A percentile compares a stretch with the other conserved stretches of the same genome.
Evolutionary conservation across 2,113 vertebrate genomes (phyloP).

Genomic region (Callionymus lyra): DNA sequence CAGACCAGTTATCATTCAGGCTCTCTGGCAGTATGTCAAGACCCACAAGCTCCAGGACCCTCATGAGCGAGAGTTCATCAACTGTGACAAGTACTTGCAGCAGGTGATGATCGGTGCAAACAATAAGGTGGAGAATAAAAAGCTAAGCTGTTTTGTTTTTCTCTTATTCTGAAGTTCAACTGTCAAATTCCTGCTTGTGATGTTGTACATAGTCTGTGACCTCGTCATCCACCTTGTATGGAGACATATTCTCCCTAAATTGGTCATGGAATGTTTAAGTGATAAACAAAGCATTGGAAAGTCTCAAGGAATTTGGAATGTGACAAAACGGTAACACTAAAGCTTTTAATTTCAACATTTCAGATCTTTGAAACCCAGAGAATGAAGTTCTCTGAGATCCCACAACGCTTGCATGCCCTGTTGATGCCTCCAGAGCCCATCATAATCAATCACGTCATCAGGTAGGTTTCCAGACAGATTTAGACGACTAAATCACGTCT

Average conservation of each 20-base stretch:
- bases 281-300: constrained; percentile 20
- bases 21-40: constrained; percentile 98
- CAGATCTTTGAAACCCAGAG: constrained; percentile 96
- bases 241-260: constrained; percentile 6
- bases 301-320: neutral
- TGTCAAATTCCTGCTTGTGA: constrained; percentile 3
- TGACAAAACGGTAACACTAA: neutral
- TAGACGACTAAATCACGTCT: too few relatives aligned
- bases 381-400: constrained; percentile 98
- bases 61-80: constrained; percentile 96
- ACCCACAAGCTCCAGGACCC: constrained; percentile 95
- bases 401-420: constrained; percentile 89
- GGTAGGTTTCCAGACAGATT: constrained; percentile 66
- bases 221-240: constrained; percentile 34
- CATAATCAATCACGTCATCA: constrained; percentile 98
- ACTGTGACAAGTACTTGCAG: constrained; percentile 97
- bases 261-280: constrained; percentile 9
- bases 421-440: constrained; percentile 99
- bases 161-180: too few relatives aligned
- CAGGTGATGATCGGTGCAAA: too few relatives aligned
- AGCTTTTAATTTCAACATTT: constrained; percentile 5
- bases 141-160: too few relatives aligned
- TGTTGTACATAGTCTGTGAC: constrained; percentile 7
- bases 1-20: constrained; percentile 93
- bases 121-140: too few relatives aligned